phyloP scores from a whole-genome alignment of 2,797 vertebrate genomes.

The Sebastes taczanowskii region DNA sequence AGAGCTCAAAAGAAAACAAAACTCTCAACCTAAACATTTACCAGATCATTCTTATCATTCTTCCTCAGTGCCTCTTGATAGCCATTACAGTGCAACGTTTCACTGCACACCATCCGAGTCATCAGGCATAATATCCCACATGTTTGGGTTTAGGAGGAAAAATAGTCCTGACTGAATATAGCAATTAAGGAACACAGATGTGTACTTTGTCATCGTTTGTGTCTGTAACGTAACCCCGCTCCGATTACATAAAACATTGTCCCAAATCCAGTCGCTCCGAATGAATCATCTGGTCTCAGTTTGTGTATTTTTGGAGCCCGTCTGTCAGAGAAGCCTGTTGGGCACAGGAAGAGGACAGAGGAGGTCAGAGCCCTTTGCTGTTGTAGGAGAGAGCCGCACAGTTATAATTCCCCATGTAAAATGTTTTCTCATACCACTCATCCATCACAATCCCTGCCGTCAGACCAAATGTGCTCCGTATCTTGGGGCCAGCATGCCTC shows the following conservation, averaged over 20 bases:
- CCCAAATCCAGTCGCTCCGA: conserved; percentile 33
- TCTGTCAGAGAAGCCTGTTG: conserved; percentile 35
- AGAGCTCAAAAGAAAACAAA: conserved; percentile 2
- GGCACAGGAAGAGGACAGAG: conserved; percentile 5
- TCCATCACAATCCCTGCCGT: conserved; percentile 37
- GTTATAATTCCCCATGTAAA: conserved; percentile 15
- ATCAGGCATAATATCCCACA: not conserved
- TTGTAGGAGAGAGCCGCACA: conserved; percentile 6
- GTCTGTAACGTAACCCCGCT: conserved; percentile 1
- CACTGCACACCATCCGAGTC: not conserved
- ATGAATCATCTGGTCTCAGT: conserved; percentile 45
- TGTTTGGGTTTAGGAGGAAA: not conserved
- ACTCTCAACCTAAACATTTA: not conserved
- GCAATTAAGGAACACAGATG: not conserved
- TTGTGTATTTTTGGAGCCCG: conserved; percentile 52
- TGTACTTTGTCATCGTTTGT: conserved; percentile 1
- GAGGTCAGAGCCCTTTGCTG: conserved; percentile 43
- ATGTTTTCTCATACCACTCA: conserved; percentile 32
- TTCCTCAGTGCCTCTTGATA: not conserved
- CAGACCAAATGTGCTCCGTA: conserved; percentile 16
- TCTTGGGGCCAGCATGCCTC: not conserved
- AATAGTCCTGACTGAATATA: not conserved
- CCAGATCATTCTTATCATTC: conserved; percentile 3
- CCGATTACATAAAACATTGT: conserved; percentile 36
- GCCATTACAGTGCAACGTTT: not conserved